Conservation (phyloP, 2,888 invertebrate genomes). For the Mamestra brassicae region DNA sequence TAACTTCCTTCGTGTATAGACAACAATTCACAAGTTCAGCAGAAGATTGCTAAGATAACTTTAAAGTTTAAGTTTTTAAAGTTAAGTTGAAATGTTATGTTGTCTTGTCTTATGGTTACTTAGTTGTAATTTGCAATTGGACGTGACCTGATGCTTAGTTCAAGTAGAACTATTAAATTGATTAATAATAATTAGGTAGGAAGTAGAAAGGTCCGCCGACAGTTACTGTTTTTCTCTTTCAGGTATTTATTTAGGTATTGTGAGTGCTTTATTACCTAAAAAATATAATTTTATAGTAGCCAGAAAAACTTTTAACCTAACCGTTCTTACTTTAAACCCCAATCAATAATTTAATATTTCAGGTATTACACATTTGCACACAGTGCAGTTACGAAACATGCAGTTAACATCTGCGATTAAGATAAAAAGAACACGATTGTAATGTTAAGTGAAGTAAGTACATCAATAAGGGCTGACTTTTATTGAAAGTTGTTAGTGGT, state of each 20-base stretch:
- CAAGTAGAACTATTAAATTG: not conserved
- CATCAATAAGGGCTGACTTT: constrained; percentile 42
- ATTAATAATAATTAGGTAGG: not conserved
- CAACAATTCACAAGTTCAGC: constrained; percentile 23
- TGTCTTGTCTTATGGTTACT: not conserved
- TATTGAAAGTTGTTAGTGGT: constrained; percentile 72
- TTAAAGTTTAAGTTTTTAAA: constrained; percentile 20
- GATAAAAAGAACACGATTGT: not conserved
- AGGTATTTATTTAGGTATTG: not conserved
- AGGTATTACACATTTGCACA: not conserved
- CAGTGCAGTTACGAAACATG: not conserved
- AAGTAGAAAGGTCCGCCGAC: not conserved
- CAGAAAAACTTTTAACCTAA: not conserved
- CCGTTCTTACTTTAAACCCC: constrained; percentile 6
- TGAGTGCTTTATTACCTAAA: no score
- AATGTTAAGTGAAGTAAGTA: constrained; percentile 30
- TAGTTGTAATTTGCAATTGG: not conserved
- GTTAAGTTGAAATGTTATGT: constrained; percentile 8
- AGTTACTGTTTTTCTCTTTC: not conserved
- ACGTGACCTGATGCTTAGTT: not conserved
- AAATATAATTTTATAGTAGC: not conserved
- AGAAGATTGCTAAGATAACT: constrained; percentile 13
- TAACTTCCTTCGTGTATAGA: constrained; percentile 31
- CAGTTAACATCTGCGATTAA: not conserved
- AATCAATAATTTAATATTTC: not conserved